Conservation (phyloP, 2,113 vertebrate genomes). For the Nicator chloris region DNA sequence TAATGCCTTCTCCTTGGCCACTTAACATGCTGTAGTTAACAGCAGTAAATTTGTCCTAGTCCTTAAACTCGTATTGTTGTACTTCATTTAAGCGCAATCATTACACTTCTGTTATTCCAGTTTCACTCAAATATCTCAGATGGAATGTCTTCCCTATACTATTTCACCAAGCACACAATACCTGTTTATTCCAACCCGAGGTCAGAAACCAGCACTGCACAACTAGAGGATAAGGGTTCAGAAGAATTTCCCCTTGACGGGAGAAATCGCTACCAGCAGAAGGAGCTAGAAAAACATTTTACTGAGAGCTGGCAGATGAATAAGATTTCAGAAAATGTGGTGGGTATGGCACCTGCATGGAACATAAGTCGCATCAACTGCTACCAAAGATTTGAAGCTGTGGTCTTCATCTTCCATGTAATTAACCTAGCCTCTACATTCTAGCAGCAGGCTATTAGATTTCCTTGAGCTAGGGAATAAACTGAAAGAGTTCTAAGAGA, state of each 20-base stretch:
- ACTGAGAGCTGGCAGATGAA: not conserved
- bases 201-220: not conserved
- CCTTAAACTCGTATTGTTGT: fast-evolving
- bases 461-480: not conserved
- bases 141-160: not conserved
- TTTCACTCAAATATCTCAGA: not conserved
- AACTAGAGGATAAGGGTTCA: not conserved
- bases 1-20: not conserved
- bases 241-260: not conserved
- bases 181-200: not conserved
- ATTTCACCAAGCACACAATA: not conserved
- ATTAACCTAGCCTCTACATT: not conserved
- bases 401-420: not conserved
- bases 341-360: not conserved
- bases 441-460: not conserved
- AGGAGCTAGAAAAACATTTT: not conserved
- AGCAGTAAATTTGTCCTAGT: not conserved
- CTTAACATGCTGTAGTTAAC: not conserved
- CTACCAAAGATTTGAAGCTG: not conserved
- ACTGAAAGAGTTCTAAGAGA: not conserved
- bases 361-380: not conserved
- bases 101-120: not conserved
- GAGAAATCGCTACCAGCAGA: not conserved
- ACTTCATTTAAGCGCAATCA: not conserved
- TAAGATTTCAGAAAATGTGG: not conserved